A percentile compares a stretch with the other conserved stretches of the same genome.
Evolutionary conservation across 2,113 vertebrate species (phyloP).

Genomic region (Nycticryphes semicollaris): DNA sequence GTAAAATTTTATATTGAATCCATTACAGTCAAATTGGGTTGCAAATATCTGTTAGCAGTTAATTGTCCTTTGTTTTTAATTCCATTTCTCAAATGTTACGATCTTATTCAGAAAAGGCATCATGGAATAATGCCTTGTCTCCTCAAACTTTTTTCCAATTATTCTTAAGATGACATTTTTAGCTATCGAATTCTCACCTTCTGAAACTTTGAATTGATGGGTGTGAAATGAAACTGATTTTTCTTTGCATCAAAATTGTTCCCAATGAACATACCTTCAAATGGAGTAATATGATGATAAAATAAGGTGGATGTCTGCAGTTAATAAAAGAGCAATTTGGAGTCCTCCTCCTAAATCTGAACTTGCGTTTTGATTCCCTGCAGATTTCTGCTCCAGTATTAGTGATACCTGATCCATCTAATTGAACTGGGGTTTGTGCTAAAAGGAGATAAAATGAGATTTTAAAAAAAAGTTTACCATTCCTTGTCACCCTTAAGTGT

Average conservation of each 20-base stretch:
- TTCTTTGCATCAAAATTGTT: background rate
- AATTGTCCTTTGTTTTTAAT: background rate
- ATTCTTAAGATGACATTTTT: background rate
- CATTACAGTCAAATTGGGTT: background rate
- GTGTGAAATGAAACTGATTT: background rate
- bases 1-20: background rate
- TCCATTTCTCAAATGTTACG: background rate
- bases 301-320: background rate
- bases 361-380: background rate
- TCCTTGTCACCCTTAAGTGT: background rate
- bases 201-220: background rate
- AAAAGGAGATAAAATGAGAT: background rate
- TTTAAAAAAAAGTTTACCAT: background rate
- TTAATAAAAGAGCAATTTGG: background rate
- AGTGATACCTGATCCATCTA: background rate
- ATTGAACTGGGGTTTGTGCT: background rate
- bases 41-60: background rate
- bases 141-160: background rate
- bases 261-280: background rate
- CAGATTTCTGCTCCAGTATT: background rate
- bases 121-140: background rate
- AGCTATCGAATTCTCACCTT: background rate
- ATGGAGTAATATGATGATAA: background rate
- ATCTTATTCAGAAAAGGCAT: background rate
- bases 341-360: background rate